Conservation (phyloP, 2,888 invertebrate species). For the Aspidiotus rigidus region DNA sequence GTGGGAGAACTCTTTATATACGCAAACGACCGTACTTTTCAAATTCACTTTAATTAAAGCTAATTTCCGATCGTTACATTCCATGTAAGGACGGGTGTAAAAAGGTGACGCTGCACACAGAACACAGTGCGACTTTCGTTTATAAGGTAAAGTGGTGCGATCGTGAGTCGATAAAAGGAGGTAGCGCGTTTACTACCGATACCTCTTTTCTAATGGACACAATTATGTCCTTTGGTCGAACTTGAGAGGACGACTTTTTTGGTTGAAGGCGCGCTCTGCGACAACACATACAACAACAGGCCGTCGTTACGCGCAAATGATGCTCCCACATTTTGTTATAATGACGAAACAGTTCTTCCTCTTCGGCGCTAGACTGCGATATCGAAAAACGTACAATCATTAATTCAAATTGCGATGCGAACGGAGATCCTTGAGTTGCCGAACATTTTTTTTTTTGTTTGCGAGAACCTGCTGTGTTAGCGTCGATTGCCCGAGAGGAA, state of each 20-base stretch:
- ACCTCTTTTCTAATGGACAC: constrained; percentile 33
- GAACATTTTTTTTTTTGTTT: too few relatives aligned
- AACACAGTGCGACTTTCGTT: not conserved
- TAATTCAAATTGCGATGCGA: too few relatives aligned
- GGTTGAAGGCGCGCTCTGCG: constrained; percentile 3
- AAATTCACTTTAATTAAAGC: too few relatives aligned
- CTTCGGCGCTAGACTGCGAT: constrained; percentile 34
- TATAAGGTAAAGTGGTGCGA: not conserved
- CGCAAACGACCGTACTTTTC: too few relatives aligned
- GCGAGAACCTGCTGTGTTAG: too few relatives aligned
- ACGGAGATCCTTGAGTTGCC: too few relatives aligned
- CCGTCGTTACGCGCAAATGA: constrained; percentile 39
- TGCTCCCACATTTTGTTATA: constrained; percentile 40
- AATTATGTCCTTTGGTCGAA: constrained; percentile 30
- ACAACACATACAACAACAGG: constrained; percentile 39
- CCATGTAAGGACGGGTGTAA: too few relatives aligned
- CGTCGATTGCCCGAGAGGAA: too few relatives aligned
- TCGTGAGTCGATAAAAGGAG: too few relatives aligned
- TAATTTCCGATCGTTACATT: too few relatives aligned
- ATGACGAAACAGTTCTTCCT: constrained; percentile 40
- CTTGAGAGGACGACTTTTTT: not conserved
- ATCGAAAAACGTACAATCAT: constrained; percentile 4
- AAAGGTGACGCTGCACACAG: not conserved
- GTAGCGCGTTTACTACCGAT: constrained; percentile 7
- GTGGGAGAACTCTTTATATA: too few relatives aligned